Percentiles rank a stretch among this genome's conserved stretches.
These are phyloP conservation scores for Scelioninae gen. 2 DNA, from an alignment of 2,888 invertebrate species.

Conservation along the genomic window DNA sequence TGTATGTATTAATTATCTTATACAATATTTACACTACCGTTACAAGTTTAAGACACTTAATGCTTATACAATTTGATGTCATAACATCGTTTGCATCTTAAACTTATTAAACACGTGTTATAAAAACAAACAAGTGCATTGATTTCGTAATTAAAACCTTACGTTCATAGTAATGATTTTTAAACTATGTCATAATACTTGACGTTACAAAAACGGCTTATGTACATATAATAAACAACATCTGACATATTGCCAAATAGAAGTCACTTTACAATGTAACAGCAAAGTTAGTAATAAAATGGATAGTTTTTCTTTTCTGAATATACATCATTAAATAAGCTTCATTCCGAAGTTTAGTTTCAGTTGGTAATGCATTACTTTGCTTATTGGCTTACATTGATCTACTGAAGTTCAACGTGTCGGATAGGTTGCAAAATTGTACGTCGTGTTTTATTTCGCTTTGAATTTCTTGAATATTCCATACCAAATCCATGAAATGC, in stretches of 20 bases:
- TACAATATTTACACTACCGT: too few relatives aligned
- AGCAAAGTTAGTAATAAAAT: background rate
- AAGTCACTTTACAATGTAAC: constrained; percentile 2
- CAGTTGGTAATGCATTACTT: background rate
- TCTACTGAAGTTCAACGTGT: background rate
- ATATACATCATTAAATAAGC: background rate
- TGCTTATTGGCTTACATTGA: background rate
- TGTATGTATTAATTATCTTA: too few relatives aligned
- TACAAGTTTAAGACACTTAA: too few relatives aligned
- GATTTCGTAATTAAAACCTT: constrained; percentile 34
- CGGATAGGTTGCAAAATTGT: background rate
- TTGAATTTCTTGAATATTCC: too few relatives aligned
- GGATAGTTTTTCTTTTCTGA: background rate
- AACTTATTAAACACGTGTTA: background rate
- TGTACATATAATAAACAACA: too few relatives aligned
- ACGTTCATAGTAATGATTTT: constrained; percentile 25
- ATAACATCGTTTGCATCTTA: background rate
- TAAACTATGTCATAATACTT: constrained; percentile 34
- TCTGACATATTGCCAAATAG: constrained; percentile 19
- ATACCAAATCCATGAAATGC: too few relatives aligned
- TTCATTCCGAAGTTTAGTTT: background rate
- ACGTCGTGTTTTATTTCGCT: background rate
- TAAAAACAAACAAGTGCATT: constrained; percentile 44
- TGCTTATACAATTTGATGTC: too few relatives aligned
- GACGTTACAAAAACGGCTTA: constrained; percentile 24